Base-by-base conservation (phyloP, 2,797 vertebrate species). In the Harpagifer antarcticus region DNA sequence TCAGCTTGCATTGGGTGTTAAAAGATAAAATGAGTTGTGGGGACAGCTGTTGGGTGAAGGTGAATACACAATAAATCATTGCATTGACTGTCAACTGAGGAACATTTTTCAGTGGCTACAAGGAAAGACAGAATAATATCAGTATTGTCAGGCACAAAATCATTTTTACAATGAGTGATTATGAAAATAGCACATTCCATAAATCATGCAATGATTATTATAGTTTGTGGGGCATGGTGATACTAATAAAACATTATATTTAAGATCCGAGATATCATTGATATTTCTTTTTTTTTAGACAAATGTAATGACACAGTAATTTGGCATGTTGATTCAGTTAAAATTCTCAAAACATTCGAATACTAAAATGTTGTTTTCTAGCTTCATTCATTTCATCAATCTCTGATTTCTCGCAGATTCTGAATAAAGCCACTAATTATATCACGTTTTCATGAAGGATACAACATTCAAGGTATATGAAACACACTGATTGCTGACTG, bases 401-500 rank as follows among this genome's bases (percentile, higher is more conserved):
- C 45, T 65, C 47, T 75, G 80, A 86, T 83, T 84, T 72, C 54
- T 65, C 2, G 1, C 71, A 83, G 78, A 81, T 80, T 82, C 73
- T 64, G 68, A 90, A 90, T 82, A 63, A 83, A 86, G 54, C 82
- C 54, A 77, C 84, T 85, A 89, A 91, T 89, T 84, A 89, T 79
- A 88, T 90, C 73, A 59, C 68, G 79, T 75, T 88, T 80, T 44
- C n/a, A n/a, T 40, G 45, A 47, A 81, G 80, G 75, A 74, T 76
- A 52, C 40, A 63, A 61, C 68, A 76, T 79, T 78, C 60, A 47
- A 76, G 65, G 68, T 60, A 87, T 87, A 90, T 83, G 84, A 85
- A 86, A 87, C 83, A 60, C 74, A 43, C 72, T 91, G 89, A 92
- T 92, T 91, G 83, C 86, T 75, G 74, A 15, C 87, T 91, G 91